phyloP scores from a whole-genome alignment of 1,140 invertebrate species.

The Oscheius sp. region DNA sequence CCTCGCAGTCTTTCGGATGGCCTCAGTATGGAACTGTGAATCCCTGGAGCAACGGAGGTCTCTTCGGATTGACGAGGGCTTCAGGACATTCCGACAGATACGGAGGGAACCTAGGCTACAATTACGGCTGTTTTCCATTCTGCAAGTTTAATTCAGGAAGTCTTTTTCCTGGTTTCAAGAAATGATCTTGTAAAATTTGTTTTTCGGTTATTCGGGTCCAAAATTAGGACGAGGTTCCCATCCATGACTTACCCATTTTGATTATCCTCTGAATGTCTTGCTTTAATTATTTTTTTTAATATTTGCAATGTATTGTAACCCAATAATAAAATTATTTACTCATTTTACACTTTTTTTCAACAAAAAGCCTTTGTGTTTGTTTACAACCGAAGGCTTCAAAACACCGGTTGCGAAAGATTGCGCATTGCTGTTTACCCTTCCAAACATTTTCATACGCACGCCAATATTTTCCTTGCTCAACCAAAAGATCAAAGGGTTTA shows the following conservation, averaged over 20 bases:
- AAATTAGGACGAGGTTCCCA: neutral
- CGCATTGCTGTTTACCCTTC: no score
- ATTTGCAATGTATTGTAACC: neutral
- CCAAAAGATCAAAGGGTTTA: no score
- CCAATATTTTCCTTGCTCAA: no score
- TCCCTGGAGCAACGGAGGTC: neutral
- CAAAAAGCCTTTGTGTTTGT: no score
- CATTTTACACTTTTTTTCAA: neutral
- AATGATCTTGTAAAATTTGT: neutral
- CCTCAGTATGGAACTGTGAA: neutral
- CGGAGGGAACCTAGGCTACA: constrained; percentile 2
- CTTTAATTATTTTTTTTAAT: neutral
- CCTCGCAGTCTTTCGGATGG: neutral
- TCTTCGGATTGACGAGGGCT: constrained; percentile 1
- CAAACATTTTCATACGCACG: no score
- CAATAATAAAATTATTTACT: no score
- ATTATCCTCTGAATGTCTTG: neutral
- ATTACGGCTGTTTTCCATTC: neutral
- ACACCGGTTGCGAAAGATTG: no score
- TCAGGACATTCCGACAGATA: constrained; percentile 3
- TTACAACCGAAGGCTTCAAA: no score
- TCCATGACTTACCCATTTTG: neutral
- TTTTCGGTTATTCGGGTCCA: neutral
- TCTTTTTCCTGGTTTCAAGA: neutral
- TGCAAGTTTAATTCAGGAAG: neutral